A percentile compares a stretch with the other conserved stretches of the same genome.
phyloP scores from a whole-genome alignment of 2,113 vertebrate species.

The Nestor notabilis region DNA sequence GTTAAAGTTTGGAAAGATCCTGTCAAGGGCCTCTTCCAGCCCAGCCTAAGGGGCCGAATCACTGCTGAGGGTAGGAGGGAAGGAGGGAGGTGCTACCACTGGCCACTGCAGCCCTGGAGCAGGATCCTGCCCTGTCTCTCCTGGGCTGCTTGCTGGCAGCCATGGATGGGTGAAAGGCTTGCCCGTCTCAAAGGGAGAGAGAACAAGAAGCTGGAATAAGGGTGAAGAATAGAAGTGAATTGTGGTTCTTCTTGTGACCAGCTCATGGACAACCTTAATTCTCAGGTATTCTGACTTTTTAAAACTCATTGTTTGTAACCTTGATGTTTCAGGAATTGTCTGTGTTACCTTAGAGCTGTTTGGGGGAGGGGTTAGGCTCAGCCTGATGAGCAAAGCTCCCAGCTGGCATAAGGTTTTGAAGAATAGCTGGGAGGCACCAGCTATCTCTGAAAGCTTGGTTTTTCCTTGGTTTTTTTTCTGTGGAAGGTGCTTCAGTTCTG shows the following conservation, averaged over 20 bases:
- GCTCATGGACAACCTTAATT: background rate
- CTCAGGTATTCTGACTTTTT: constrained; percentile 18
- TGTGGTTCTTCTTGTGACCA: background rate
- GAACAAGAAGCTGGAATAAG: background rate
- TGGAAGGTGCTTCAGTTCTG: background rate
- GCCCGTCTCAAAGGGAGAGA: background rate
- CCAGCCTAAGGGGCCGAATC: background rate
- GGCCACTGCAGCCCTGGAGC: background rate
- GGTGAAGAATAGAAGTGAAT: background rate
- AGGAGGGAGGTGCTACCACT: background rate
- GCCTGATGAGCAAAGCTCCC: background rate
- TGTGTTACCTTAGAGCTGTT: background rate
- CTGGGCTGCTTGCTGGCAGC: background rate
- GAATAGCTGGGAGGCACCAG: background rate
- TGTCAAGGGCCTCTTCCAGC: background rate
- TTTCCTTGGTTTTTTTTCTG: background rate
- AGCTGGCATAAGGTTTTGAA: background rate
- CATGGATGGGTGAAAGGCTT: background rate
- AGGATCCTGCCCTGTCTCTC: background rate
- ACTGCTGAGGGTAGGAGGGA: background rate
- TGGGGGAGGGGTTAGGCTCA: background rate
- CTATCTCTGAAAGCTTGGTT: background rate
- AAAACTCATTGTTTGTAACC: background rate
- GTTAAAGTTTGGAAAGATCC: background rate
- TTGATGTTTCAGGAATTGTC: background rate